Percentiles rank a stretch among this genome's conserved stretches.
phyloP scores from a whole-genome alignment of 2,113 vertebrate genomes.

The Erpornis zantholeuca region DNA sequence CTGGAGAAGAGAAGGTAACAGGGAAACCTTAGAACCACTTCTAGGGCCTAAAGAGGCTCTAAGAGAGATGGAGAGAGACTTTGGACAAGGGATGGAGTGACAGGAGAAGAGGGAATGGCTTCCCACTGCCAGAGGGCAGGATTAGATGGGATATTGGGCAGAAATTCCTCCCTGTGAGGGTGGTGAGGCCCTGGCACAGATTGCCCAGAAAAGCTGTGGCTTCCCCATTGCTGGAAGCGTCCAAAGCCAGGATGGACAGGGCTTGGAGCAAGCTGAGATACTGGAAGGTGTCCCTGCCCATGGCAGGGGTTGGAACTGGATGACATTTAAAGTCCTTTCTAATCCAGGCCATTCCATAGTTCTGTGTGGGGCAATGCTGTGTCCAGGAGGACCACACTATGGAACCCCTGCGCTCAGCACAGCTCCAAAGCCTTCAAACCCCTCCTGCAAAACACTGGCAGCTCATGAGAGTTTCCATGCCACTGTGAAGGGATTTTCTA shows the following conservation, averaged over 20 bases:
- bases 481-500: neutral
- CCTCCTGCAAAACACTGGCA: neutral
- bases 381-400: rapidly evolving
- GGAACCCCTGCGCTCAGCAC: rapidly evolving
- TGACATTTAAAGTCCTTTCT: neutral
- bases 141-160: neutral
- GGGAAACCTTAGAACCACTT: neutral
- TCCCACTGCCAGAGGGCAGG: neutral
- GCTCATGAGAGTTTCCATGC: neutral
- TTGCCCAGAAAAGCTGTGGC: neutral
- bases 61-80: neutral
- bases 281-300: neutral
- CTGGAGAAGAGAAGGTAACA: neutral
- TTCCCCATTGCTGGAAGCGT: neutral
- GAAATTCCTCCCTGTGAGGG: neutral
- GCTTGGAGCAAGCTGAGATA: neutral
- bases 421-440: neutral
- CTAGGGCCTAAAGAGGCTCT: neutral
- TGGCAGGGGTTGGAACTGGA: neutral
- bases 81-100: neutral
- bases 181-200: neutral
- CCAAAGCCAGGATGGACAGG: rapidly evolving
- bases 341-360: neutral
- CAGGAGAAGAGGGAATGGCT: neutral
- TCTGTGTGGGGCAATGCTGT: neutral